Percentiles rank a stretch among this genome's conserved stretches.
phyloP scores from a whole-genome alignment of 2,113 vertebrate genomes.

The Catharus bicknelli region DNA sequence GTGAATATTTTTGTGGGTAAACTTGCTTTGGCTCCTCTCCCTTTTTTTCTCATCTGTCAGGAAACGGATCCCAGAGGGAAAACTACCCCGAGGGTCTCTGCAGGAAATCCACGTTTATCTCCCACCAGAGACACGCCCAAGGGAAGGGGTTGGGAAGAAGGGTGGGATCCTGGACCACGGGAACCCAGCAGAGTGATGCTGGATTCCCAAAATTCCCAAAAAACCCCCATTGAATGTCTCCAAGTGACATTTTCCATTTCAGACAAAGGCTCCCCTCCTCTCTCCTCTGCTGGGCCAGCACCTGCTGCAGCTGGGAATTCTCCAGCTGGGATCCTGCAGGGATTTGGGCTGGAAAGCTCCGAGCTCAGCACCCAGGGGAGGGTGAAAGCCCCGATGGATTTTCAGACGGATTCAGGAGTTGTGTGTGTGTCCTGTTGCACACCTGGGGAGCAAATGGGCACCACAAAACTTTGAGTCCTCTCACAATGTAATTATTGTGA shows the following conservation, averaged over 20 bases:
- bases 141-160: background rate
- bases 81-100: background rate
- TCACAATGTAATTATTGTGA: background rate
- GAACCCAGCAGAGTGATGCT: rapidly evolving
- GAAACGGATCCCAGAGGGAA: background rate
- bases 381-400: background rate
- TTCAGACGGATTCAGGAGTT: background rate
- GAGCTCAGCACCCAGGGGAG: rapidly evolving
- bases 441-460: background rate
- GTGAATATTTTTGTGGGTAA: background rate
- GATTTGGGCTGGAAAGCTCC: background rate
- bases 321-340: background rate
- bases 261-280: background rate
- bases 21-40: background rate
- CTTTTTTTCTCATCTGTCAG: background rate
- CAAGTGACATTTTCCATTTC: background rate
- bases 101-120: background rate
- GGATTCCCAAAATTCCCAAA: background rate
- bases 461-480: background rate
- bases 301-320: background rate
- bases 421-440: background rate
- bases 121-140: rapidly evolving
- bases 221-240: background rate
- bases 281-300: background rate
- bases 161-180: background rate